Conservation (phyloP, 2,888 invertebrate genomes). For the Sphaerophoria rueppellii region DNA sequence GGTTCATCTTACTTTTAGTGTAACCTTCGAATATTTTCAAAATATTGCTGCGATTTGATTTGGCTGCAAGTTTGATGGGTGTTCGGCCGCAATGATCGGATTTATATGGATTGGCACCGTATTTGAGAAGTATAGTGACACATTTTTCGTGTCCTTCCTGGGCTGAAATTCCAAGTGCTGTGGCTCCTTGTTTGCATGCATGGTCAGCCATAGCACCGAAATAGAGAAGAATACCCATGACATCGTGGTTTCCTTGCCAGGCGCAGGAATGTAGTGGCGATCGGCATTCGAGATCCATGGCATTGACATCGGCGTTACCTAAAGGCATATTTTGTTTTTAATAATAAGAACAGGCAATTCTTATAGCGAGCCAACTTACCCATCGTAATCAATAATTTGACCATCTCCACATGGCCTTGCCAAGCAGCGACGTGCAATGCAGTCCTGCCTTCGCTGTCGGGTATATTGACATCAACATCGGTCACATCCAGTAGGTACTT, state of each 20-base stretch:
- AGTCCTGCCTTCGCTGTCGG: slow-evolving; percentile 95
- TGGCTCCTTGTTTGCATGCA: slow-evolving; percentile 97
- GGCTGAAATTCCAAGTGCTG: slow-evolving; percentile 96
- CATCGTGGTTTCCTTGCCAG: slow-evolving; percentile 96
- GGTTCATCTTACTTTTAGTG: slow-evolving; percentile 81
- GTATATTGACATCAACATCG: slow-evolving; percentile 91
- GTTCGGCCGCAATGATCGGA: slow-evolving; percentile 94
- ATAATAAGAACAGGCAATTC: too few relatives aligned
- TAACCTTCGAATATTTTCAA: slow-evolving; percentile 90
- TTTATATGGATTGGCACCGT: slow-evolving; percentile 93
- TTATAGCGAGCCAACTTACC: slow-evolving; percentile 81
- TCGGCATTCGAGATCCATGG: slow-evolving; percentile 92
- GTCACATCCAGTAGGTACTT: slow-evolving; percentile 90
- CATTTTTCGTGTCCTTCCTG: slow-evolving; percentile 98
- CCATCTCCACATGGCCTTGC: slow-evolving; percentile 98
- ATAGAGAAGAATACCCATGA: slow-evolving; percentile 90
- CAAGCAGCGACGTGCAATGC: slow-evolving; percentile 95
- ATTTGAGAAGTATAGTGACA: slow-evolving; percentile 91
- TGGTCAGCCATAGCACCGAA: slow-evolving; percentile 93
- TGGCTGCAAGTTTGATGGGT: slow-evolving; percentile 93
- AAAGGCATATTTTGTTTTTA: slow-evolving; percentile 6
- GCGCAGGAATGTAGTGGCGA: slow-evolving; percentile 97
- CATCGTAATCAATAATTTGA: slow-evolving; percentile 89
- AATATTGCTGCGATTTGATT: slow-evolving; percentile 94
- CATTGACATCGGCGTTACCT: slow-evolving; percentile 94